A percentile compares a stretch with the other conserved stretches of the same genome.
These are phyloP conservation scores for Taxidea taxus DNA, from an alignment of 2,113 vertebrate species.

Conservation along the genomic window DNA sequence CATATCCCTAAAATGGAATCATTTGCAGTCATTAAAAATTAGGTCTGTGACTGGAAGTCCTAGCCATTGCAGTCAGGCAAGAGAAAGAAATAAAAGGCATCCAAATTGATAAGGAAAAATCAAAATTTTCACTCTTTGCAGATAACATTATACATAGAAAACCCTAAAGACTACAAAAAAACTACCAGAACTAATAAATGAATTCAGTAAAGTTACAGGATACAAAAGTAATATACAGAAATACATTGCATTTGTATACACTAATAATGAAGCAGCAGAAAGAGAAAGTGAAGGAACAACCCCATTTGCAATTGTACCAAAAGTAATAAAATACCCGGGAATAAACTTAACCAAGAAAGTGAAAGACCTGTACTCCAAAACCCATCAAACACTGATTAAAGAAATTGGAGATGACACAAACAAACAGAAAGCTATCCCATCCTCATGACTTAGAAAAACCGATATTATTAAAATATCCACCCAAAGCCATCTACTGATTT, in stretches of 20 bases:
- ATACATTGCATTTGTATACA: neutral
- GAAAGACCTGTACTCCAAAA: neutral
- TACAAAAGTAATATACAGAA: neutral
- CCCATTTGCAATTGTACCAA: neutral
- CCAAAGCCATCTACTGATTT: neutral
- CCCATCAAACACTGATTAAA: neutral
- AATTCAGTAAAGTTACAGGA: neutral
- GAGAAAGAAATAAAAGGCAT: neutral
- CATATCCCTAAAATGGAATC: neutral
- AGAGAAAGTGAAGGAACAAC: neutral
- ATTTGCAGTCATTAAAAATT: constrained; percentile 23
- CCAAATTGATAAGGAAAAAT: neutral
- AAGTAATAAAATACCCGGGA: neutral
- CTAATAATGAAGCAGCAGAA: neutral
- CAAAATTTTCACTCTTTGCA: neutral
- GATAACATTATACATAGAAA: neutral
- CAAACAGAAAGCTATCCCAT: neutral
- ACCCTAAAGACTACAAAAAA: neutral
- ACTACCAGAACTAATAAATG: neutral
- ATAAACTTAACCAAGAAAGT: neutral
- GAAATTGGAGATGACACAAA: neutral
- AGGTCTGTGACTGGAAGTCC: neutral
- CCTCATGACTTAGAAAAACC: neutral
- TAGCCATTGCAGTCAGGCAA: neutral
- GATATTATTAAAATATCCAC: neutral